These are phyloP conservation scores for Epiblema foenella DNA, from an alignment of 2,888 invertebrate species.

Conservation along the genomic window DNA sequence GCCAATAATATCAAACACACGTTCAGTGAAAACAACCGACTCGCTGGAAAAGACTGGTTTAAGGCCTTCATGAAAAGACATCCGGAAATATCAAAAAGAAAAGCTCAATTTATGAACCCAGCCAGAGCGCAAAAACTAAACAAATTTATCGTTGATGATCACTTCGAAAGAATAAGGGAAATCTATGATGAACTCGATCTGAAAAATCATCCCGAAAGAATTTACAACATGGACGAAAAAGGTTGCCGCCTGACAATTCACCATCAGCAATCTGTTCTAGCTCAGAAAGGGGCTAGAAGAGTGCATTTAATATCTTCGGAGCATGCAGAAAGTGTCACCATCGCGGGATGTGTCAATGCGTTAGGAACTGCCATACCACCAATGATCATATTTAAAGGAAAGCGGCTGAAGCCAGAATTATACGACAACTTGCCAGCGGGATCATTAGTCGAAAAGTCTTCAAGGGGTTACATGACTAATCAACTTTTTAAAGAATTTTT, in stretches of 20 bases:
- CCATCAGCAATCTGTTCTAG: constrained; percentile 43
- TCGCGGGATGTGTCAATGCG: background rate
- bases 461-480: constrained; percentile 17
- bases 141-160: constrained; percentile 48
- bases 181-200: constrained; percentile 45
- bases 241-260: constrained; percentile 45
- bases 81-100: constrained; percentile 46
- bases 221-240: constrained; percentile 47
- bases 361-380: constrained; percentile 6
- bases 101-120: constrained; percentile 52
- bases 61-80: constrained; percentile 50
- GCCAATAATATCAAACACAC: background rate
- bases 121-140: constrained; percentile 53
- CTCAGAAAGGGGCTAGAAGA: constrained; percentile 41
- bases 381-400: constrained; percentile 10
- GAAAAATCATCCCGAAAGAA: constrained; percentile 40
- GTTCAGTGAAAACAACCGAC: background rate
- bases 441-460: background rate
- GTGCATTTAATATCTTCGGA: constrained; percentile 42
- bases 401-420: constrained; percentile 1
- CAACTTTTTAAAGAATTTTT: constrained; percentile 17
- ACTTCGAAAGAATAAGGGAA: constrained; percentile 45
- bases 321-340: constrained; percentile 18
- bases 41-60: constrained; percentile 16
- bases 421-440: background rate